Conservation (phyloP, 2,797 vertebrate species). For the Myioborus miniatus region DNA sequence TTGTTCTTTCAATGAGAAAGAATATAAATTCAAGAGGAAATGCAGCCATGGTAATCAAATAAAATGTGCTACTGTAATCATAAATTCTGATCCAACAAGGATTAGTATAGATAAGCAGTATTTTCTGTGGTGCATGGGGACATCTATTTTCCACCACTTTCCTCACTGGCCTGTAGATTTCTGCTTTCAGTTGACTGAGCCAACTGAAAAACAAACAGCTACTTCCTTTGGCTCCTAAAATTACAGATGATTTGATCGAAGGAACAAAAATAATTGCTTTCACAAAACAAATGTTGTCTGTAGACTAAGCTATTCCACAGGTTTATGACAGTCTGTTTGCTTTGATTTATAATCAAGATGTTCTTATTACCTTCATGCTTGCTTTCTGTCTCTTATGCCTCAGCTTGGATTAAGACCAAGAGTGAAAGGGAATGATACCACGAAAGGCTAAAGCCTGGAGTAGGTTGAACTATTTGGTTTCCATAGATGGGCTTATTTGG, state of each 20-base stretch:
- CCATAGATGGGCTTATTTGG: background rate
- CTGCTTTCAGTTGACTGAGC: constrained; percentile 17
- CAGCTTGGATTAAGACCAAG: background rate
- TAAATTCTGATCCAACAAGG: constrained; percentile 39
- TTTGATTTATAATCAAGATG: constrained; percentile 62
- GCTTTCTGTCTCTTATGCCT: background rate
- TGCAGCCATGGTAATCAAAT: background rate
- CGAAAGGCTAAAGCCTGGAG: background rate
- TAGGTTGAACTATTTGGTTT: background rate
- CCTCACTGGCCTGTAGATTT: background rate
- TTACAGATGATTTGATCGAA: constrained; percentile 47
- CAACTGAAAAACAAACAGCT: constrained; percentile 14
- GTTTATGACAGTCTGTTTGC: constrained; percentile 56
- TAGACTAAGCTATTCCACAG: constrained; percentile 15
- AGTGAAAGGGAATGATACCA: background rate
- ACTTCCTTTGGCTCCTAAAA: constrained; percentile 14
- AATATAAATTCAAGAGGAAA: background rate
- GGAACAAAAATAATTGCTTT: constrained; percentile 65
- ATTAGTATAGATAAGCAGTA: background rate
- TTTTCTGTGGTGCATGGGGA: background rate
- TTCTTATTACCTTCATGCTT: constrained; percentile 28
- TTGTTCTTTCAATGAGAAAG: constrained; percentile 24
- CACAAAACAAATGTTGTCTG: constrained; percentile 25
- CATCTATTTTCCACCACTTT: background rate
- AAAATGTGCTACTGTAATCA: constrained; percentile 33